Evolutionary conservation across 2,888 invertebrate genomes (phyloP), one percentile per base, ranked within the genome.

Genomic region (Brachycybe producta): DNA sequence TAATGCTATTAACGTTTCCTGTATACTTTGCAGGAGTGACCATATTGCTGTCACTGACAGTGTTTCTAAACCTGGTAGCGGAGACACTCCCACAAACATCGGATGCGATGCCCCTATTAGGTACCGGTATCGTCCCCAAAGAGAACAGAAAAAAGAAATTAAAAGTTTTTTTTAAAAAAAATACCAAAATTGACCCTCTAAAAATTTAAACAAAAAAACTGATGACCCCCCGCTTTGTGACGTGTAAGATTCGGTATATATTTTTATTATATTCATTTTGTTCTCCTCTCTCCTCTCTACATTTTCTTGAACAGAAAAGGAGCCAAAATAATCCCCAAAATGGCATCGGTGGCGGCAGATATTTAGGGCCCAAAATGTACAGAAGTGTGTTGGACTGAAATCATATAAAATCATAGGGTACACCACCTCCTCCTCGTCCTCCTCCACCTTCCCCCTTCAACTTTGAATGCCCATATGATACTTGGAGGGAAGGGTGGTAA

Each of bases 11-110:
- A n/a, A n/a, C n/a, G n/a, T n/a, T 44, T 50, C 27, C 40, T 45
- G 35, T 53, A 41, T 54, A 43, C 41, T 47, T 70, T 71, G 54
- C 73, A 88, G 91, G 91, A 72, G 92, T 95, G 61, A 95, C 94
- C 64, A 94, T 95, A 72, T 78, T 95, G 64, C 80, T 95, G 70
- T 94, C 94, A 64, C 78, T 95, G 73, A 94, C 94, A 71, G 94
- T 95, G 73, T 95, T 95, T 75, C 79, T 94, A 67, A 90, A 94
- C 75, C 88, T 94, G 84, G 92, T 94, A 63, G 92, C 94, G 61
- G 94, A 94, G 75, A 92, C 91, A 67, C 91, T 95, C 90, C 94
- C 94, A 61, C 91, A 91, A 65, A 94, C 94, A 55, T 92, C 92
- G 39, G 73, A 73, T 60, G 72, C 69, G 30, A 52, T 36, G 52